These are phyloP conservation scores for Agrotis segetum DNA, from an alignment of 2,888 invertebrate species.

Conservation along the genomic window DNA sequence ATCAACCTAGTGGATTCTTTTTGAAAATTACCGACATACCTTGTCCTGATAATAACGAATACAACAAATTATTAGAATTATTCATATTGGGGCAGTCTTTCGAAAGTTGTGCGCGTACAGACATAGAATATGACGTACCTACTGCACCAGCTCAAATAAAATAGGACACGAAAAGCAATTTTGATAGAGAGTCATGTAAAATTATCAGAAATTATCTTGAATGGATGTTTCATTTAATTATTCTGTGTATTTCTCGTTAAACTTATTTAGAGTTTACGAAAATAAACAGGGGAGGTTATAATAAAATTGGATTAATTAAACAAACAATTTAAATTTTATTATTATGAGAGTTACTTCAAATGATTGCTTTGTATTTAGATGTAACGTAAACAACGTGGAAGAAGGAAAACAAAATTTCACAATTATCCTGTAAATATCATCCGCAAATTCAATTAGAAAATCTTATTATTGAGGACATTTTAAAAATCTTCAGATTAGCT, in stretches of 20 bases:
- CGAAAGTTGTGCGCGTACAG: too few species aligned
- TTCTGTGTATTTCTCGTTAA: background rate
- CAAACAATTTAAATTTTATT: constrained; percentile 1
- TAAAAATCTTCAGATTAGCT: constrained; percentile 46
- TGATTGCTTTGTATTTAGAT: background rate
- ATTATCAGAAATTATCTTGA: background rate
- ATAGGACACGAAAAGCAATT: too few species aligned
- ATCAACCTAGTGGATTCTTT: too few species aligned
- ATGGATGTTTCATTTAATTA: background rate
- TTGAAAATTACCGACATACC: too few species aligned
- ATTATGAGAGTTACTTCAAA: too few species aligned
- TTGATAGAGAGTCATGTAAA: background rate
- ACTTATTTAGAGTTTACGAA: background rate
- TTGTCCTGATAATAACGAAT: too few species aligned
- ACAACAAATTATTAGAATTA: too few species aligned
- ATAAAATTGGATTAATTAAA: background rate
- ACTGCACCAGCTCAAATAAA: too few species aligned
- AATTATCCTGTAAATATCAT: constrained; percentile 10
- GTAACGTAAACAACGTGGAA: background rate
- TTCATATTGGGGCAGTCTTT: too few species aligned
- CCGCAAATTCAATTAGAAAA: constrained; percentile 38
- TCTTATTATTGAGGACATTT: constrained; percentile 41
- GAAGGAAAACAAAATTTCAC: background rate
- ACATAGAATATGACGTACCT: too few species aligned
- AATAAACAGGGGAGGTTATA: background rate